phyloP scores from a whole-genome alignment of 2,113 vertebrate genomes.

The Cottus gobio region DNA sequence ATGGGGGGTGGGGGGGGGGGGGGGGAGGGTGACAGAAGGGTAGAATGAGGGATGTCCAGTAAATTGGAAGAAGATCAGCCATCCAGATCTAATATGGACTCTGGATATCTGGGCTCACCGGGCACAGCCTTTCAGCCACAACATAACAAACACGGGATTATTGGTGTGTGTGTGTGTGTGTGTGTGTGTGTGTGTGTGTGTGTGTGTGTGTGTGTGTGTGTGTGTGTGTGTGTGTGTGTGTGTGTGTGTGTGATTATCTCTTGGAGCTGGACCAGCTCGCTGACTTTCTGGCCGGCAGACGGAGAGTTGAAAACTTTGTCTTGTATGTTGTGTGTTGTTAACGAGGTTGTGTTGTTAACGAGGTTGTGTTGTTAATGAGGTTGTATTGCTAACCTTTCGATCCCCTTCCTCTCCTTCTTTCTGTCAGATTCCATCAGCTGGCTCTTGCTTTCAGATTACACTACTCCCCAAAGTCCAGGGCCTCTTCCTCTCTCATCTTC shows the following conservation, averaged over 20 bases:
- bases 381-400: no score
- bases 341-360: conserved; percentile 12
- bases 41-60: conserved; percentile 17
- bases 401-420: conserved; percentile 19
- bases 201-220: conserved; percentile 6
- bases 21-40: not conserved
- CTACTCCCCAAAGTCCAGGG: conserved; percentile 54
- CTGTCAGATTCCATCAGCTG: conserved; percentile 72
- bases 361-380: no score
- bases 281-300: conserved; percentile 10
- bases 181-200: not conserved
- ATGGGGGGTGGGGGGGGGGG: not conserved
- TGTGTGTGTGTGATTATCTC: conserved; percentile 31
- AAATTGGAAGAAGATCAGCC: conserved; percentile 52
- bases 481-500: conserved; percentile 48
- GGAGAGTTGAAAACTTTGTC: conserved; percentile 33
- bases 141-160: conserved; percentile 50
- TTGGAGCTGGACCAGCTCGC: conserved; percentile 13
- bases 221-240: conserved; percentile 8
- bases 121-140: conserved; percentile 37
- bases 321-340: conserved; percentile 24
- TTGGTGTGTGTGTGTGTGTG: conserved; percentile 9
- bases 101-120: conserved; percentile 34
- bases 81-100: conserved; percentile 45
- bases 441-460: conserved; percentile 72